phyloP scores from a whole-genome alignment of 2,113 vertebrate species.

The human region DNA sequence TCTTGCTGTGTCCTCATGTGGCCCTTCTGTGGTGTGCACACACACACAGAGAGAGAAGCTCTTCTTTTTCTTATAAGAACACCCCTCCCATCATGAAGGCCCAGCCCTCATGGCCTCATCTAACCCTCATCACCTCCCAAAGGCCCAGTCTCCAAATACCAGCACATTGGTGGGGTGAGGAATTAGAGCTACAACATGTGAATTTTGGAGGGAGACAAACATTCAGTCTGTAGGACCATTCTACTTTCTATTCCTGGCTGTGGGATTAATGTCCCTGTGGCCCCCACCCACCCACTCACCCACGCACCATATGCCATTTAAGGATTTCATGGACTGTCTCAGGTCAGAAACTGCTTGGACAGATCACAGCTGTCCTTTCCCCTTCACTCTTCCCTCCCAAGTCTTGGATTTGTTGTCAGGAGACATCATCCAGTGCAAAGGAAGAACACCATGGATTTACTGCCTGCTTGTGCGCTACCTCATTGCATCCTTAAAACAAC shows the following conservation, averaged over 20 bases:
- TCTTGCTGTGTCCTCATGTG: accelerated
- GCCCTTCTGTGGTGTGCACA: accelerated
- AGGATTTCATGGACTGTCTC: neutral
- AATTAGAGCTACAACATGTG: neutral
- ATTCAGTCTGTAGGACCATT: neutral
- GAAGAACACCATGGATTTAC: neutral
- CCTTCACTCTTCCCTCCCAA: accelerated
- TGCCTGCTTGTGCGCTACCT: neutral
- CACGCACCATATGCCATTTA: accelerated
- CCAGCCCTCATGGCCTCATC: neutral
- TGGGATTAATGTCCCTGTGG: neutral
- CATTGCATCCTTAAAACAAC: neutral
- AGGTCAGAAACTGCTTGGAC: accelerated
- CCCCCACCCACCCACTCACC: neutral
- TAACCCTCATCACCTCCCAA: neutral
- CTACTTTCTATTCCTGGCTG: neutral
- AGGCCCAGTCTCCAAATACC: neutral
- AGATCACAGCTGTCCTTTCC: accelerated
- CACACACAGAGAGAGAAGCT: accelerated
- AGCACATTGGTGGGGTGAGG: accelerated
- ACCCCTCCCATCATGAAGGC: accelerated
- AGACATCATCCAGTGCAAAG: accelerated
- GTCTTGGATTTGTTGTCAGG: neutral
- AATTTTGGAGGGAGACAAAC: neutral
- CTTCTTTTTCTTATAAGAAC: neutral